Evolutionary conservation across 2,113 vertebrate genomes (phyloP).

Genomic region (Hippolais icterina): DNA sequence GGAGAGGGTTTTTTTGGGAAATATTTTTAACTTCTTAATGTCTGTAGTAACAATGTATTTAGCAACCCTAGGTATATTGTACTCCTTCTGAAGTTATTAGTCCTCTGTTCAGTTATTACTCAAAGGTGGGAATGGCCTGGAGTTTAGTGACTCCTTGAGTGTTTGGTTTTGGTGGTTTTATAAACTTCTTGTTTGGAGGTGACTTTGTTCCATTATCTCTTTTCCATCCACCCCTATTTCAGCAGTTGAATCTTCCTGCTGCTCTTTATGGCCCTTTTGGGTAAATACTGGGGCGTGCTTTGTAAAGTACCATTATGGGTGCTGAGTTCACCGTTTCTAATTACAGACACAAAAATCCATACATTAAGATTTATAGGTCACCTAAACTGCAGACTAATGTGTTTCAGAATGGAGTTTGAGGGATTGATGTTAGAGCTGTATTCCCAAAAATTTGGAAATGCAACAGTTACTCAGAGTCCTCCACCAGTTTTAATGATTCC

Average conservation of each 20-base stretch:
- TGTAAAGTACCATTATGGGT: background rate
- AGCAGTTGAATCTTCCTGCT: background rate
- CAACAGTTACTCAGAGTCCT: slow-evolving; percentile 42
- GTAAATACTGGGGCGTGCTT: slow-evolving; percentile 25
- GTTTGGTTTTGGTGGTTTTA: background rate
- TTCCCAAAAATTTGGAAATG: slow-evolving; percentile 27
- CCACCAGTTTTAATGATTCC: slow-evolving; percentile 1
- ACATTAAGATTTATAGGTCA: slow-evolving; percentile 42
- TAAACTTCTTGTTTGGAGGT: background rate
- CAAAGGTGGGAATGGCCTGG: background rate
- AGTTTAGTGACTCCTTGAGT: background rate
- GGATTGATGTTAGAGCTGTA: slow-evolving; percentile 18
- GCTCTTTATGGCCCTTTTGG: slow-evolving; percentile 25
- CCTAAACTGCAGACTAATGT: slow-evolving; percentile 33
- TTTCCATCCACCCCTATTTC: background rate
- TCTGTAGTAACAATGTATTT: background rate
- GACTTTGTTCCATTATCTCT: background rate
- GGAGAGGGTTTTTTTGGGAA: background rate
- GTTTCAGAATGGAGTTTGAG: slow-evolving; percentile 40
- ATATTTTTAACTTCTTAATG: background rate
- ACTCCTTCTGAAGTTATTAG: background rate
- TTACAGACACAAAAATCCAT: slow-evolving; percentile 36
- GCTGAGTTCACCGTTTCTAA: slow-evolving; percentile 38
- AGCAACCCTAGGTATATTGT: background rate
- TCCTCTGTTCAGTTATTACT: background rate